These are phyloP conservation scores for Acridotheres tristis DNA, from an alignment of 2,797 vertebrate species.

Conservation along the genomic window DNA sequence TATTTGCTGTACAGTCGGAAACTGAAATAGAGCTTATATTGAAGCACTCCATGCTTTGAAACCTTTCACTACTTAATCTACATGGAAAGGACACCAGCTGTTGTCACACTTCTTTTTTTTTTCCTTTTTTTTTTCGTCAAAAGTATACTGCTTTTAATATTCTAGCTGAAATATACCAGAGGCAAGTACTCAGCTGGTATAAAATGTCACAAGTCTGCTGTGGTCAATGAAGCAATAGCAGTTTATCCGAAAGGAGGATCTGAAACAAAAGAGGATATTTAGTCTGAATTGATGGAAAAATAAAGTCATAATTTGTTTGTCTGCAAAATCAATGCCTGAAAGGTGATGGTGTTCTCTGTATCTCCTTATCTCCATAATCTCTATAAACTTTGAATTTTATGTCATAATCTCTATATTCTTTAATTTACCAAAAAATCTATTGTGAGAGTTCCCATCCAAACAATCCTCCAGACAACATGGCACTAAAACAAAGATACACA, in stretches of 20 bases:
- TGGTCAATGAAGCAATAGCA: conserved; percentile 1
- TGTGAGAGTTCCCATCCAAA: not conserved
- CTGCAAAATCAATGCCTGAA: not conserved
- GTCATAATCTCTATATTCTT: not conserved
- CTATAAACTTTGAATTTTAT: not conserved
- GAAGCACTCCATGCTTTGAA: not conserved
- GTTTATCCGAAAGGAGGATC: not conserved
- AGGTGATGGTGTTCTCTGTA: not conserved
- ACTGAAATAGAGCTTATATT: not conserved
- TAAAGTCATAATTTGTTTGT: not conserved
- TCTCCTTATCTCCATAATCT: not conserved
- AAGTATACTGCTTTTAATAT: not conserved
- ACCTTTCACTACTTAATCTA: not conserved
- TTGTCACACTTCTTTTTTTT: not conserved
- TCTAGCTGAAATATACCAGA: not conserved
- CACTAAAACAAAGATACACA: not conserved
- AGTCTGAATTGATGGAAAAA: not conserved
- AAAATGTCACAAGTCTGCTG: conserved; percentile 9
- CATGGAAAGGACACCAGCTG: not conserved
- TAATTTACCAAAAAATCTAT: not conserved
- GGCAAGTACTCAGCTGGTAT: not conserved
- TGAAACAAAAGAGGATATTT: not conserved
- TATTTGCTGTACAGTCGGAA: not conserved
- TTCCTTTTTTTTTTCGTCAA: not conserved
- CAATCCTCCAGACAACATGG: not conserved